A percentile compares a stretch with the other conserved stretches of the same genome.
These are phyloP conservation scores for Orthosia incerta DNA, from an alignment of 2,888 invertebrate genomes.

Conservation along the genomic window DNA sequence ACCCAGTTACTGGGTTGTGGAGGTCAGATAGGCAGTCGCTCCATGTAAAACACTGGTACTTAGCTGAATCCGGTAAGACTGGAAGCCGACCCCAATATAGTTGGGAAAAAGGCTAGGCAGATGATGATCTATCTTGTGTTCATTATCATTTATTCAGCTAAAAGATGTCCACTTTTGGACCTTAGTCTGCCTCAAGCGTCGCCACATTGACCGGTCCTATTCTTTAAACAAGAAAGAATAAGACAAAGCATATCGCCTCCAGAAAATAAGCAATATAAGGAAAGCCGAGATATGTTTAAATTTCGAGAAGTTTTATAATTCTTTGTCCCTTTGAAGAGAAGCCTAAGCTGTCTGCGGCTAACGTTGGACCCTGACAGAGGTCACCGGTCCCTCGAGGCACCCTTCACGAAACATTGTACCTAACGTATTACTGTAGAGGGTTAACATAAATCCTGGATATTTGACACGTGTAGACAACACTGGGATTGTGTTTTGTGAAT, in stretches of 20 bases:
- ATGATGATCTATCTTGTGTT: too few relatives aligned
- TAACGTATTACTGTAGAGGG: slow-evolving; percentile 46
- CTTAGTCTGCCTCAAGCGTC: too few relatives aligned
- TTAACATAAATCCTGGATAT: slow-evolving; percentile 46
- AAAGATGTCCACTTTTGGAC: too few relatives aligned
- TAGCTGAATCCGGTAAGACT: too few relatives aligned
- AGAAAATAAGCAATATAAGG: background rate
- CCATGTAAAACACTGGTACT: too few relatives aligned
- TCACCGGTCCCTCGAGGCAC: slow-evolving; percentile 33
- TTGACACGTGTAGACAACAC: slow-evolving; percentile 44
- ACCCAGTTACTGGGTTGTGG: too few relatives aligned
- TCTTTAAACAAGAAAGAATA: background rate
- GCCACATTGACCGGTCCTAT: too few relatives aligned
- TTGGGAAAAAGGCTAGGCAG: too few relatives aligned
- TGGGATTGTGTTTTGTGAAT: slow-evolving; percentile 22
- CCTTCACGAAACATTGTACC: slow-evolving; percentile 28
- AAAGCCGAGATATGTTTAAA: background rate
- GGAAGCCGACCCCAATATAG: too few relatives aligned
- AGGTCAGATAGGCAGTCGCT: too few relatives aligned
- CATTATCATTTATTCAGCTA: too few relatives aligned
- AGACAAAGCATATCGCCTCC: background rate
- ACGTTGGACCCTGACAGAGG: slow-evolving; percentile 48
- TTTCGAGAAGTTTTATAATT: background rate
- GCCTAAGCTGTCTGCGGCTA: slow-evolving; percentile 10
- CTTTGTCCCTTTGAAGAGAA: slow-evolving; percentile 14